phyloP scores from a whole-genome alignment of 2,888 invertebrate species.

The Cloeon dipterum region DNA sequence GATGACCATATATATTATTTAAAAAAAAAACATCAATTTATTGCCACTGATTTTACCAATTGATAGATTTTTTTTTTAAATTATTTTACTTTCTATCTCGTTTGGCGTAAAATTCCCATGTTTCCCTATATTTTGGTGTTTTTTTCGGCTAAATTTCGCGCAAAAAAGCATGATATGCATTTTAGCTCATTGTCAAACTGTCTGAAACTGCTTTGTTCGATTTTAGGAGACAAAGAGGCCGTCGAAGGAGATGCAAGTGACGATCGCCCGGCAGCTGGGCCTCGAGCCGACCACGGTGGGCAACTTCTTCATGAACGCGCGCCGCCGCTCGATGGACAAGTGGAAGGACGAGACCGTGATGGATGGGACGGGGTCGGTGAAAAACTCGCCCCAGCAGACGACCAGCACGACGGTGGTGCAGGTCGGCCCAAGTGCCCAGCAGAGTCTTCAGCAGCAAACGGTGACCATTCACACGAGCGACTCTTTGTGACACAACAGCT shows the following conservation, averaged over 20 bases:
- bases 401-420: constrained; percentile 6
- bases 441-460: constrained; percentile 6
- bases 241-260: constrained; percentile 99
- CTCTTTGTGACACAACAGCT: constrained; percentile 11
- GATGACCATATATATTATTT: too few species aligned
- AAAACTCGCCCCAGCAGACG: constrained; percentile 6
- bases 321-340: constrained; percentile 90
- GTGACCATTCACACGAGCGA: constrained; percentile 7
- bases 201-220: too few species aligned
- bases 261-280: constrained; percentile 90
- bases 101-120: too few species aligned
- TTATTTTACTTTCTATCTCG: too few species aligned
- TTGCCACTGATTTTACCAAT: too few species aligned
- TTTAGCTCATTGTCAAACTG: too few species aligned
- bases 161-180: too few species aligned
- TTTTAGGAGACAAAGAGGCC: constrained; percentile 98
- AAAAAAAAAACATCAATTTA: too few species aligned
- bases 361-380: constrained; percentile 11
- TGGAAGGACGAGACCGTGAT: constrained; percentile 88
- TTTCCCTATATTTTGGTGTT: too few species aligned
- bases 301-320: constrained; percentile 99
- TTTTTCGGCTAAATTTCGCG: too few species aligned
- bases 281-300: constrained; percentile 95
- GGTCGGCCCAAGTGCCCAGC: constrained; percentile 6
- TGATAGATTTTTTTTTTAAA: too few species aligned